Evolutionary conservation across 2,888 invertebrate species (phyloP), one percentile per base, ranked within the genome.

Genomic region (Apantesis nais): DNA sequence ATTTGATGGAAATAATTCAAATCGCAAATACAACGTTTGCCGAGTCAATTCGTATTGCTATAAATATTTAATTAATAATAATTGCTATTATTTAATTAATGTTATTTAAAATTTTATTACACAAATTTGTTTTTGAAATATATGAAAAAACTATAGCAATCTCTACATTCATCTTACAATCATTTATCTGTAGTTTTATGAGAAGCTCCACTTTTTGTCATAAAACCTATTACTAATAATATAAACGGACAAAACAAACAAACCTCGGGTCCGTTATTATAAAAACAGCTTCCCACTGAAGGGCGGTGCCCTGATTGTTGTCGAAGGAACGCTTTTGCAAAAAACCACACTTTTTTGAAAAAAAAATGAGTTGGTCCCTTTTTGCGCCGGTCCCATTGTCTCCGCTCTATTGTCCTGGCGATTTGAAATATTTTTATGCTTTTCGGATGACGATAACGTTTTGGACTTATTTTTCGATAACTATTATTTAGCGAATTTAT

Each of bases 401-500:
- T 93, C 86, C 84, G 83, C 79, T 81, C 94, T 93, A 94, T 95
- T 94, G 95, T 95, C 90, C 93, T 86, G 90, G 88, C 90, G 88
- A 91, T 93, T 93, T 92, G 88, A 94, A 93, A 93, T 93, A 93
- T 93, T 94, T 93, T 93, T 93, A 94, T 93, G 93, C 90, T 93
- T 92, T 89, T 92, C 93, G 93, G 93, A 92, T 93, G 92, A 91
- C 91, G 86, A 92, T 93, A 93, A 92, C 90, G 91, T 91, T 92
- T 93, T 91, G 89, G 90, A 90, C 89, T 92, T 93, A 93, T 93
- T 92, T 92, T 91, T 92, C 90, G 89, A 92, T 92, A 91, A 93
- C 95, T 94, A 94, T 95, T 93, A 95, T 93, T 92, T 92, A 91
- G 90, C 89, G 89, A 88, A 93, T 94, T 95, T 95, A 94, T 95